phyloP scores from a whole-genome alignment of 2,113 vertebrate species.

The human region GRCh38 chr2:124240501-124241000 shows the following conservation, averaged over 20 bases:
- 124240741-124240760: no score
- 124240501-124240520: not conserved
- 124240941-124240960: not conserved
- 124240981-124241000: not conserved
- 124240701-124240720: not conserved
- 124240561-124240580: not conserved
- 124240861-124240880: accelerated
- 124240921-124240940: not conserved
- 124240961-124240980: not conserved
- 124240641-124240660: not conserved
- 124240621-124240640: not conserved
- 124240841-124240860: not conserved
- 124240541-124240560: not conserved
- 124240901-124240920: not conserved
- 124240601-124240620: not conserved
- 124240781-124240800: no score
- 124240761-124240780: no score
- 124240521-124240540: not conserved
- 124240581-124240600: not conserved
- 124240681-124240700: not conserved
- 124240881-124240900: not conserved
- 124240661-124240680: no score
- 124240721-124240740: not conserved
- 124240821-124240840: not conserved
- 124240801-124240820: not conserved